These are phyloP conservation scores for Biston betularia DNA, from an alignment of 2,888 invertebrate species.

Conservation along the genomic window DNA sequence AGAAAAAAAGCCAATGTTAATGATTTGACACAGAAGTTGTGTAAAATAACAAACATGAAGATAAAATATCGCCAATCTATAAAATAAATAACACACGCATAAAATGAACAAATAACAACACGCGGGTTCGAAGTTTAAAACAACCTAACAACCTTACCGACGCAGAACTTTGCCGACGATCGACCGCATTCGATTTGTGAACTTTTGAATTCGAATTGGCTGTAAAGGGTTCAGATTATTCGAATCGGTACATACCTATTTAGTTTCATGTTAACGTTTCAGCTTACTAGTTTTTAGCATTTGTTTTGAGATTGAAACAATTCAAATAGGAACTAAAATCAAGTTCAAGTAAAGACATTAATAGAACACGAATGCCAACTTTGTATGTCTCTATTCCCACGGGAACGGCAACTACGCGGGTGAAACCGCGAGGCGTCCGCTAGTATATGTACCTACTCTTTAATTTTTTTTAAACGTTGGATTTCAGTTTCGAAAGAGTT, in stretches of 20 bases:
- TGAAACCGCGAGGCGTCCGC: no score
- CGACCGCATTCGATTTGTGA: constrained; percentile 59
- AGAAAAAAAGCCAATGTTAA: no score
- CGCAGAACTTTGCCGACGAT: constrained; percentile 57
- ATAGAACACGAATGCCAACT: no score
- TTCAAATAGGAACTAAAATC: no score
- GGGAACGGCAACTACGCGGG: no score
- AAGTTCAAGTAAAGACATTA: no score
- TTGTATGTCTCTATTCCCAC: no score
- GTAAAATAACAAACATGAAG: constrained; percentile 3
- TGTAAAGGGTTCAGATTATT: constrained; percentile 9
- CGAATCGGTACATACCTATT: background rate
- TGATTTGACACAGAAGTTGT: background rate
- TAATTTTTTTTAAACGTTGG: no score
- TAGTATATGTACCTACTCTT: no score
- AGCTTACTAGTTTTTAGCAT: background rate
- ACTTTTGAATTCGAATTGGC: constrained; percentile 37
- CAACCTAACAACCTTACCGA: constrained; percentile 54
- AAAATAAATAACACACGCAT: constrained; percentile 38
- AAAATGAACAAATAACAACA: constrained; percentile 48
- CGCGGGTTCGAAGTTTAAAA: constrained; percentile 42
- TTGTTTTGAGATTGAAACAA: no score
- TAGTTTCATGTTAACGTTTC: background rate
- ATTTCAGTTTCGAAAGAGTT: no score
- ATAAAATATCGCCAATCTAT: background rate